These are phyloP conservation scores for Emys orbicularis DNA, from an alignment of 2,797 vertebrate genomes.

Conservation along the genomic window DNA sequence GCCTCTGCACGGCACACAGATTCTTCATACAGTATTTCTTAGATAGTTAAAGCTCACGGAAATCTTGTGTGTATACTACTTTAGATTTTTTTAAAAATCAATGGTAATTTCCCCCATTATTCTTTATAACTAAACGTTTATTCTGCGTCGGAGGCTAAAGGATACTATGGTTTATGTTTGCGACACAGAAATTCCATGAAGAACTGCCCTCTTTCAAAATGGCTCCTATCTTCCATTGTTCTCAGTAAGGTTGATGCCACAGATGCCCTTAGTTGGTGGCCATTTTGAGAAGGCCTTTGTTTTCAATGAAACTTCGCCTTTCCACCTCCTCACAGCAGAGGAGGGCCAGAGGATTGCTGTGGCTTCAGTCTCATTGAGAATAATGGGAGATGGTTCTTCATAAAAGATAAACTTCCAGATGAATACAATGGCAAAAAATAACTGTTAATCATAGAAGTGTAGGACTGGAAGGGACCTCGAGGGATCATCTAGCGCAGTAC, in stretches of 20 bases:
- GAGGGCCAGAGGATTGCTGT: no score
- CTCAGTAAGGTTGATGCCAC: neutral
- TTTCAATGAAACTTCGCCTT: neutral
- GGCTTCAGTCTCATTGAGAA: no score
- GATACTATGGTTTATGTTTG: neutral
- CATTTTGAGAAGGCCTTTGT: neutral
- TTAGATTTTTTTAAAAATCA: neutral
- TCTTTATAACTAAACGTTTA: fast-evolving
- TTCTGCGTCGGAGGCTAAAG: fast-evolving
- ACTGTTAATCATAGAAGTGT: neutral
- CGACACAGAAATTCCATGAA: neutral
- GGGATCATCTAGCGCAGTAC: no score
- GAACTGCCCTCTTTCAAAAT: neutral
- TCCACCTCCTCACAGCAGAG: no score
- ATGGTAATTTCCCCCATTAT: neutral
- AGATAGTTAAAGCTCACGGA: no score
- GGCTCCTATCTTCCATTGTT: fast-evolving
- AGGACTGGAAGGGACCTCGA: no score
- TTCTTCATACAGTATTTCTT: neutral
- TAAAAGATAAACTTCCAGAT: neutral
- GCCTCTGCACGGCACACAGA: neutral
- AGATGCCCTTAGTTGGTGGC: fast-evolving
- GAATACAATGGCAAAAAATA: neutral
- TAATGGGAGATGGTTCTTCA: no score
- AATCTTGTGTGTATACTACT: neutral